Evolutionary conservation across 2,797 vertebrate genomes (phyloP).

Genomic region (Gila robusta): DNA sequence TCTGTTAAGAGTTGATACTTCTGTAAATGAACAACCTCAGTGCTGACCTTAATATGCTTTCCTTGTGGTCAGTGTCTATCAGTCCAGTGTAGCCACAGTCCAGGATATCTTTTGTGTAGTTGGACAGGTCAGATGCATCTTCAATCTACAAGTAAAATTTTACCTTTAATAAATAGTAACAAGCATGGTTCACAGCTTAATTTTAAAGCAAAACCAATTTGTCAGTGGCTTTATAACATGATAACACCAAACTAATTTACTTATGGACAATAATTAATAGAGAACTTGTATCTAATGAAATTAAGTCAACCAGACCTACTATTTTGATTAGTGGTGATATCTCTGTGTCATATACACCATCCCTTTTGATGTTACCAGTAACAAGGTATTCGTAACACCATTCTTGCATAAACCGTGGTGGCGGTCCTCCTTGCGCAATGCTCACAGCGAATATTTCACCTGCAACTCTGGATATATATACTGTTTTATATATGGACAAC

Average conservation of each 20-base stretch:
- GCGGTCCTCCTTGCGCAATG: conserved; percentile 33
- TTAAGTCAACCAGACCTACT: background rate
- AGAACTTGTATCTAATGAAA: background rate
- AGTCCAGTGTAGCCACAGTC: background rate
- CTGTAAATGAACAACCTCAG: background rate
- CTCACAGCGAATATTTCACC: conserved; percentile 48
- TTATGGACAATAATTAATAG: too few species aligned
- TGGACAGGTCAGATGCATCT: background rate
- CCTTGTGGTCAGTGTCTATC: background rate
- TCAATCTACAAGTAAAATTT: background rate
- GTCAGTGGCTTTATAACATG: background rate
- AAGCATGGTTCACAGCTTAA: background rate
- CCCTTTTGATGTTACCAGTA: background rate
- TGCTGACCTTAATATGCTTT: background rate
- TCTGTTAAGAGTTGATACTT: background rate
- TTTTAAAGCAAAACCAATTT: too few species aligned
- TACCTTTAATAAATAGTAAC: background rate
- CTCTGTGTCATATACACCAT: conserved; percentile 14
- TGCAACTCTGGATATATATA: conserved; percentile 22
- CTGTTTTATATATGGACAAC: background rate
- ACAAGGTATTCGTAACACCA: conserved; percentile 35
- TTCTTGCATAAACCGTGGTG: conserved; percentile 23
- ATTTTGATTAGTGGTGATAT: conserved; percentile 17
- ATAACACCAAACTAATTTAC: background rate
- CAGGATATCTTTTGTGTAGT: background rate